A percentile compares a stretch with the other conserved stretches of the same genome.
Conservation (phyloP, 2,888 invertebrate species). For the Ichneumoninae sp. region DNA sequence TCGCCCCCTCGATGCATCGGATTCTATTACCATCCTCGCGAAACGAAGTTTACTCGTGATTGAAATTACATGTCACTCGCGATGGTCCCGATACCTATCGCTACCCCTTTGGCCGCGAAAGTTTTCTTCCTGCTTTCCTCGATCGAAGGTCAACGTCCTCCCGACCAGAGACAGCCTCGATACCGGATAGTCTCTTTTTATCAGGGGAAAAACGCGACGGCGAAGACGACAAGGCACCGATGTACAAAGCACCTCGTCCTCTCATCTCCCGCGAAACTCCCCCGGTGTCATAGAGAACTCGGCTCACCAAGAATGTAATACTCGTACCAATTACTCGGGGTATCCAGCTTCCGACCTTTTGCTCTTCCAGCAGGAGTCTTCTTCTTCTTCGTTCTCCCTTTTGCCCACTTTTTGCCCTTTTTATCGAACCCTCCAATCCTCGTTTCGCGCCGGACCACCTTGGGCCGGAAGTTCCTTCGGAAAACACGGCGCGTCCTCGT, state of each 20-base stretch:
- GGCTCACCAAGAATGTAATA: conserved; percentile 81
- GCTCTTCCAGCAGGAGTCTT: background rate
- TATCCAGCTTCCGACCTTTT: conserved; percentile 56
- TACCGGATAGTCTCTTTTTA: conserved; percentile 11
- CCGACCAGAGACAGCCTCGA: background rate
- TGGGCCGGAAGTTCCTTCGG: conserved; percentile 17
- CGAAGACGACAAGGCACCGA: conserved; percentile 69
- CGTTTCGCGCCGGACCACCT: background rate
- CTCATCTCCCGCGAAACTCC: conserved; percentile 34
- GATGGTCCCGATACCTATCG: background rate
- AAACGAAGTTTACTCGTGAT: conserved; percentile 1
- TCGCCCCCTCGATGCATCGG: background rate
- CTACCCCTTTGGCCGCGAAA: background rate
- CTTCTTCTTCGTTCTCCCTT: conserved; percentile 6
- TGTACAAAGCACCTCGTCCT: conserved; percentile 73
- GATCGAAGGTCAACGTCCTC: background rate
- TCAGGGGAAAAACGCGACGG: conserved; percentile 5
- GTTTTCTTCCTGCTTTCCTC: background rate
- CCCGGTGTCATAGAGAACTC: conserved; percentile 39
- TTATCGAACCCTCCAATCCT: background rate
- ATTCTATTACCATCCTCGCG: background rate
- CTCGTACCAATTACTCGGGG: conserved; percentile 79
- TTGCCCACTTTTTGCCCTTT: conserved; percentile 24
- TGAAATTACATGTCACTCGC: background rate
- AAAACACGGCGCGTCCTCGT: conserved; percentile 5